phyloP scores from a whole-genome alignment of 2,888 invertebrate genomes.

The Helicoverpa assulta region DNA sequence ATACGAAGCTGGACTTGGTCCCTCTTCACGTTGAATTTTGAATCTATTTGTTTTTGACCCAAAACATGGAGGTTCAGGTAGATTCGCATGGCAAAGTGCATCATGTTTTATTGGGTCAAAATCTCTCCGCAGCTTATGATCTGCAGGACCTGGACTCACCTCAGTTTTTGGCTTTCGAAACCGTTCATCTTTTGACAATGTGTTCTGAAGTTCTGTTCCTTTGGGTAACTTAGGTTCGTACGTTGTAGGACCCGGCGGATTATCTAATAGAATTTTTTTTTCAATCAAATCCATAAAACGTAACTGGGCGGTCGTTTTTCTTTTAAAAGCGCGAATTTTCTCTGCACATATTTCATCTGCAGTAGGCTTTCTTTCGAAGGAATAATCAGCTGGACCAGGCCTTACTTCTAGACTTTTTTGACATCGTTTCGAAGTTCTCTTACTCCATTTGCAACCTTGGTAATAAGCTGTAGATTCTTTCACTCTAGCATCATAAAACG shows the following conservation, averaged over 20 bases:
- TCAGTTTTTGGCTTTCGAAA: slow-evolving; percentile 65
- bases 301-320: slow-evolving; percentile 77
- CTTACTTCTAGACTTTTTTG: slow-evolving; percentile 52
- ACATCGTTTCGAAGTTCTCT: slow-evolving; percentile 71
- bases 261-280: slow-evolving; percentile 72
- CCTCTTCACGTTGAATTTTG: slow-evolving; percentile 68
- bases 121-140: slow-evolving; percentile 74
- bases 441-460: slow-evolving; percentile 85
- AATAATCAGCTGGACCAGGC: slow-evolving; percentile 82
- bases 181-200: slow-evolving; percentile 76
- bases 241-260: slow-evolving; percentile 76
- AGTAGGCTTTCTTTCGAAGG: slow-evolving; percentile 63
- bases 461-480: slow-evolving; percentile 77
- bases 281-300: slow-evolving; percentile 82
- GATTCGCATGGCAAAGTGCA: slow-evolving; percentile 67
- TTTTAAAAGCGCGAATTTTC: slow-evolving; percentile 71
- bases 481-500: slow-evolving; percentile 77
- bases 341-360: slow-evolving; percentile 73
- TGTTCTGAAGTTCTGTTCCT: slow-evolving; percentile 65
- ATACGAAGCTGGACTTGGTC: slow-evolving; percentile 80
- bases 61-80: slow-evolving; percentile 76
- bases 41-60: slow-evolving; percentile 78
- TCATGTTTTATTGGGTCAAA: slow-evolving; percentile 71
- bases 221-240: slow-evolving; percentile 75
- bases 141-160: slow-evolving; percentile 76